phyloP scores from a whole-genome alignment of 2,888 invertebrate genomes.

The Tipula unca region DNA sequence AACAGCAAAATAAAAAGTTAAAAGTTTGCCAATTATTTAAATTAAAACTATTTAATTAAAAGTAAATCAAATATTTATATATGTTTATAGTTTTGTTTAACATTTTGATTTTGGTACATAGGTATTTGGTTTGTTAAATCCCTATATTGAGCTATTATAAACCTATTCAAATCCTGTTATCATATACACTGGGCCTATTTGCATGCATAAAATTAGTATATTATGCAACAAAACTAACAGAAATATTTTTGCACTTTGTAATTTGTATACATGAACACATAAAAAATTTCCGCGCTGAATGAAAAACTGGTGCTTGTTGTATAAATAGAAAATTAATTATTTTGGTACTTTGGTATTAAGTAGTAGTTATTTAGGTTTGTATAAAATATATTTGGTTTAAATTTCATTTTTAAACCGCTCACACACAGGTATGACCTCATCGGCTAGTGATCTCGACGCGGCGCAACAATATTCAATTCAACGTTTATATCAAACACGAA shows the following conservation, averaged over 20 bases:
- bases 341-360: not conserved
- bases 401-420: not conserved
- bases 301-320: not conserved
- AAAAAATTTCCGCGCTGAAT: not conserved
- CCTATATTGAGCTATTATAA: not conserved
- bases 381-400: not conserved
- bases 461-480: slow-evolving; percentile 41
- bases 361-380: not conserved
- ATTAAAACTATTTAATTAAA: not conserved
- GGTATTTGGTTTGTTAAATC: not conserved
- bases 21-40: not conserved
- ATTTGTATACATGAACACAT: not conserved
- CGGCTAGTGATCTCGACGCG: slow-evolving; percentile 37
- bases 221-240: not conserved
- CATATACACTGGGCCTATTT: not conserved
- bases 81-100: not conserved
- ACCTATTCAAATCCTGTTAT: not conserved
- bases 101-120: not conserved
- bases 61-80: not conserved
- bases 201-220: not conserved
- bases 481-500: slow-evolving; percentile 35
- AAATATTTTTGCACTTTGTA: not conserved
- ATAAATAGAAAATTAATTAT: not conserved
- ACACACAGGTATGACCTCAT: slow-evolving; percentile 34
- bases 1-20: not conserved